Percentiles rank a stretch among this genome's conserved stretches.
Conservation (phyloP, 2,888 invertebrate genomes). For the Drosophila recens region DNA sequence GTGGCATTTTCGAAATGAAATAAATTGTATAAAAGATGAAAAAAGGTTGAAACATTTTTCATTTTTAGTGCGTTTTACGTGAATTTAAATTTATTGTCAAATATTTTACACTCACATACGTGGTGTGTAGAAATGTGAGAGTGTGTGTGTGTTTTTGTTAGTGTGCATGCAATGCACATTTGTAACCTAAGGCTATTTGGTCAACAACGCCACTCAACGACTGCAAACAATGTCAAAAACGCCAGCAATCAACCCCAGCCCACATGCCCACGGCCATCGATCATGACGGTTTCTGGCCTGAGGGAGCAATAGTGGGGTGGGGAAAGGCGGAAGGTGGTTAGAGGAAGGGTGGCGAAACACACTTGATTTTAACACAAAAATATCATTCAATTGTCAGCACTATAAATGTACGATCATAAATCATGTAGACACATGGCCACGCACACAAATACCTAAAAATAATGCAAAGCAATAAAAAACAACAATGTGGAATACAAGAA, state of each 20-base stretch:
- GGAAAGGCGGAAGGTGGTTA: background rate
- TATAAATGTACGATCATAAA: constrained; percentile 78
- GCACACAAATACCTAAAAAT: constrained; percentile 59
- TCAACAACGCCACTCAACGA: constrained; percentile 51
- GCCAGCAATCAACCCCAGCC: constrained; percentile 47
- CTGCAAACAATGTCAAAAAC: constrained; percentile 68
- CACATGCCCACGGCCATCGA: constrained; percentile 50
- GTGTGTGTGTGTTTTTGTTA: background rate
- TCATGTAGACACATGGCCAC: constrained; percentile 66
- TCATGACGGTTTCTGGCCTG: constrained; percentile 51
- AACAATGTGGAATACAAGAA: constrained; percentile 15
- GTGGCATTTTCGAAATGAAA: constrained; percentile 19
- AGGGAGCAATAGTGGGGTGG: background rate
- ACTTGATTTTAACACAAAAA: constrained; percentile 59
- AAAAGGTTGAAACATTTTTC: constrained; percentile 16
- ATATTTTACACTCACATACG: constrained; percentile 26
- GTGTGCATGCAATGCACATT: constrained; percentile 38
- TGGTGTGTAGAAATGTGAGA: background rate
- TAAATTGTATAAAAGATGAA: constrained; percentile 12
- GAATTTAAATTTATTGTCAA: constrained; percentile 40
- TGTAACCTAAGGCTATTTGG: constrained; percentile 58
- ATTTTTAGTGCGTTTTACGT: constrained; percentile 5
- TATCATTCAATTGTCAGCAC: constrained; percentile 79
- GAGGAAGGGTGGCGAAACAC: constrained; percentile 23
- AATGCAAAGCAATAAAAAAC: constrained; percentile 62